These are phyloP conservation scores for Nothoprocta perdicaria DNA, from an alignment of 2,113 vertebrate species.

Conservation along the genomic window DNA sequence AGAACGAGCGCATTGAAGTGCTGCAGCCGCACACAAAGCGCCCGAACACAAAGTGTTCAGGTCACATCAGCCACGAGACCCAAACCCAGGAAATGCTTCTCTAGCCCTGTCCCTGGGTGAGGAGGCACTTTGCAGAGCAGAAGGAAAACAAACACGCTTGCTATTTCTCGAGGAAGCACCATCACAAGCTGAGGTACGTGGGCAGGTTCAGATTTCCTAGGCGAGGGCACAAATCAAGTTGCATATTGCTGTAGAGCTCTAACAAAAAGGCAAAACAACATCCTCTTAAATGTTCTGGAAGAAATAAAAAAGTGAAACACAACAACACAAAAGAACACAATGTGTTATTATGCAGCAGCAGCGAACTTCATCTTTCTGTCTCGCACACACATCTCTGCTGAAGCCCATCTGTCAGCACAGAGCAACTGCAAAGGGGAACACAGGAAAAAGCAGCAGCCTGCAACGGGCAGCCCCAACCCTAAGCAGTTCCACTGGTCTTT, in stretches of 20 bases:
- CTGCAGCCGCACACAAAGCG: background rate
- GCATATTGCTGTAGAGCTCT: background rate
- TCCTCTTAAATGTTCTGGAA: background rate
- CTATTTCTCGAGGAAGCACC: background rate
- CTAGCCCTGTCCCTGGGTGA: background rate
- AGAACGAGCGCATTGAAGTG: background rate
- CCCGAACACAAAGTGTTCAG: background rate
- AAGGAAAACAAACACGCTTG: background rate
- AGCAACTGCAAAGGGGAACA: slow-evolving; percentile 9
- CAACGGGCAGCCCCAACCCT: background rate
- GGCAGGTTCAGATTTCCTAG: background rate
- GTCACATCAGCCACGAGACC: background rate
- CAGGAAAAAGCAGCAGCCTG: background rate
- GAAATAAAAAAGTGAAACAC: background rate
- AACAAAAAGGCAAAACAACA: background rate
- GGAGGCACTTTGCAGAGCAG: background rate
- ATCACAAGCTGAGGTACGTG: background rate
- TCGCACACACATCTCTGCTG: background rate
- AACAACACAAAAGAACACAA: background rate
- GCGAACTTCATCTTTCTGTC: background rate
- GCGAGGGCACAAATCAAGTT: background rate
- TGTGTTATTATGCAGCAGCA: background rate
- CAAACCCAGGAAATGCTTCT: slow-evolving; percentile 33
- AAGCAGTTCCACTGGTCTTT: background rate
- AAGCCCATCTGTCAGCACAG: slow-evolving; percentile 9